Percentiles rank a stretch among this genome's conserved stretches.
phyloP scores from a whole-genome alignment of 2,113 vertebrate genomes.

The Hemicordylus capensis region DNA sequence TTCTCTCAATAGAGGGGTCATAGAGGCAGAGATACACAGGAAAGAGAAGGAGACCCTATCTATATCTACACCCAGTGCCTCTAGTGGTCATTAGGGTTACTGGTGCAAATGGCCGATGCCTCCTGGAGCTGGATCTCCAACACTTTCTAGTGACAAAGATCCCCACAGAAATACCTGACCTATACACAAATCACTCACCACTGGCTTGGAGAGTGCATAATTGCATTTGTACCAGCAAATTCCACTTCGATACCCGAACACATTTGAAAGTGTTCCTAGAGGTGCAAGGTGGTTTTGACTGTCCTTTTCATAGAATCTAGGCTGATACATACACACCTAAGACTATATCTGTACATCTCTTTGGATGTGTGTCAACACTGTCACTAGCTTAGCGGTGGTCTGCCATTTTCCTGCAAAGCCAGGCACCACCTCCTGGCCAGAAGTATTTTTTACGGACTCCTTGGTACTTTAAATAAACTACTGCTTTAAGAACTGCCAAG shows the following conservation, averaged over 20 bases:
- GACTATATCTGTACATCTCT: conserved; percentile 86
- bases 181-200: neutral
- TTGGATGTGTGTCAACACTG: conserved; percentile 84
- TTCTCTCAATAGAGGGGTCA: no score
- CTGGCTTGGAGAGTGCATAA: neutral
- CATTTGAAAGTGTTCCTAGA: neutral
- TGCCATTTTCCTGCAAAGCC: conserved; percentile 85
- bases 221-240: neutral
- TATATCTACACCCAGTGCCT: no score
- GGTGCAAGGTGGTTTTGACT: neutral
- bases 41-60: no score
- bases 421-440: conserved; percentile 86
- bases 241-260: neutral
- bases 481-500: conserved; percentile 81
- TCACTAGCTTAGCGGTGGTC: conserved; percentile 84
- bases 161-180: no score
- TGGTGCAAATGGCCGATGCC: no score
- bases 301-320: conserved; percentile 46
- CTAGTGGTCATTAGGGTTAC: no score
- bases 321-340: conserved; percentile 68
- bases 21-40: no score
- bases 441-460: conserved; percentile 89
- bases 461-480: conserved; percentile 92
- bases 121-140: no score
- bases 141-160: no score